These are phyloP conservation scores for Drosophila cracens DNA, from an alignment of 2,888 invertebrate species.

Conservation along the genomic window DNA sequence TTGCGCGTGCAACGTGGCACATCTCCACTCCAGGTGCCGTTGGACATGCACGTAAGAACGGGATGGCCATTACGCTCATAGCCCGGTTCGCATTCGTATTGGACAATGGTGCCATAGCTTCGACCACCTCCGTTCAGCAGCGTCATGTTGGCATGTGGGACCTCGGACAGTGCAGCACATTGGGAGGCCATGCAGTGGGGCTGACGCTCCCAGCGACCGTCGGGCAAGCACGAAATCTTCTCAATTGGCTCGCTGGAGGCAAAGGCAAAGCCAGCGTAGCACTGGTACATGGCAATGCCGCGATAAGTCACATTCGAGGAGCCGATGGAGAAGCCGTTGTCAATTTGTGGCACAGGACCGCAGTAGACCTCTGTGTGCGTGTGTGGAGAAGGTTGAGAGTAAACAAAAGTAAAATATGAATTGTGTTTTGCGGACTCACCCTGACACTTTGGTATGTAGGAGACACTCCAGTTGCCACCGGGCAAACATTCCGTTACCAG, in stretches of 20 bases:
- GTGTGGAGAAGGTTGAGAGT: neutral
- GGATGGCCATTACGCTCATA: conserved; percentile 95
- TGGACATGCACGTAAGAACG: conserved; percentile 96
- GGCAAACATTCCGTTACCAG: conserved; percentile 94
- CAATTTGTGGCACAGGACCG: conserved; percentile 98
- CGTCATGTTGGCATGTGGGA: conserved; percentile 94
- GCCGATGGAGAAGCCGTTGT: conserved; percentile 98
- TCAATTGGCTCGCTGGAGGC: conserved; percentile 94
- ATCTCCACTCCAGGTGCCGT: conserved; percentile 97
- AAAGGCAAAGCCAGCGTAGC: conserved; percentile 98
- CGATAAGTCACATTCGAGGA: conserved; percentile 97
- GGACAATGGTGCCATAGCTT: conserved; percentile 96
- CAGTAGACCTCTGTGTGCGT: conserved; percentile 92
- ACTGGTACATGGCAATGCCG: conserved; percentile 97
- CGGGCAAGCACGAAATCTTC: conserved; percentile 94
- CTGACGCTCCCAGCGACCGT: conserved; percentile 96
- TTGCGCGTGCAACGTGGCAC: conserved; percentile 93
- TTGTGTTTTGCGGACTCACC: conserved; percentile 85
- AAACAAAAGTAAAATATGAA: rapidly evolving
- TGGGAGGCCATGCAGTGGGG: conserved; percentile 97
- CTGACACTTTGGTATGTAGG: conserved; percentile 96
- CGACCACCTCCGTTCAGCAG: conserved; percentile 95
- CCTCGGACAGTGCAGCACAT: conserved; percentile 94
- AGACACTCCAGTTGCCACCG: conserved; percentile 96
- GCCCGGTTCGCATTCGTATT: conserved; percentile 96